A percentile compares a stretch with the other conserved stretches of the same genome.
phyloP scores from a whole-genome alignment of 1,140 invertebrate species.

The Eueides isabella region DNA sequence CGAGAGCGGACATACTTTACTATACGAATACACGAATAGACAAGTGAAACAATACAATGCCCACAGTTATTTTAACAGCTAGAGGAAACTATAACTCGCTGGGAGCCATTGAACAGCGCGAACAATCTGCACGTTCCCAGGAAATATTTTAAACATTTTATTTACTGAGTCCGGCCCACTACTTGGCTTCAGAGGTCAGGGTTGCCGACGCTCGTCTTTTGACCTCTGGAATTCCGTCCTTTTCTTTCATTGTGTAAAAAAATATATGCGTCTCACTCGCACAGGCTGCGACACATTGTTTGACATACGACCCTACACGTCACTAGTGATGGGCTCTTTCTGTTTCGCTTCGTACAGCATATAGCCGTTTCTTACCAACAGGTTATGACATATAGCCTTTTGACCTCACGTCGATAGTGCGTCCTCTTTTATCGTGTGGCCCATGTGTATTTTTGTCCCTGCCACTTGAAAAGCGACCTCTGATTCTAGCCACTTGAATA shows the following conservation, averaged over 20 bases:
- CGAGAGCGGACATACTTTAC: constrained; percentile 7
- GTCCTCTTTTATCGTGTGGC: constrained; percentile 62
- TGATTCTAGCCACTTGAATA: constrained; percentile 79
- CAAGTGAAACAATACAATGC: constrained; percentile 56
- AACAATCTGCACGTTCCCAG: constrained; percentile 48
- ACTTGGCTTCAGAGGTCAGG: constrained; percentile 69
- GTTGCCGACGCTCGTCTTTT: constrained; percentile 79
- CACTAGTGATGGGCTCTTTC: constrained; percentile 68
- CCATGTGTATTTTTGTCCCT: constrained; percentile 57
- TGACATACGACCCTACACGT: constrained; percentile 79
- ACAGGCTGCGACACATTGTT: constrained; percentile 77
- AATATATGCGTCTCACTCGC: constrained; percentile 55
- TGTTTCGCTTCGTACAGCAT: constrained; percentile 39
- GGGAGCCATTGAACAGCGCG: constrained; percentile 46
- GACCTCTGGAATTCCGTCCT: constrained; percentile 61
- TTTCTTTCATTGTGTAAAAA: constrained; percentile 51
- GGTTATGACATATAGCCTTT: constrained; percentile 80
- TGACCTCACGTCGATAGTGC: constrained; percentile 63
- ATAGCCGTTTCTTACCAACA: constrained; percentile 66
- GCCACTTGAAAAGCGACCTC: constrained; percentile 72
- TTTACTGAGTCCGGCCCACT: constrained; percentile 68
- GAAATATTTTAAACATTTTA: constrained; percentile 61
- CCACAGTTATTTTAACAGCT: constrained; percentile 59
- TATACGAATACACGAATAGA: constrained; percentile 19
- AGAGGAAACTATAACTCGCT: constrained; percentile 50